phyloP scores from a whole-genome alignment of 2,797 vertebrate species.

The Sylvilagus floridanus region DNA sequence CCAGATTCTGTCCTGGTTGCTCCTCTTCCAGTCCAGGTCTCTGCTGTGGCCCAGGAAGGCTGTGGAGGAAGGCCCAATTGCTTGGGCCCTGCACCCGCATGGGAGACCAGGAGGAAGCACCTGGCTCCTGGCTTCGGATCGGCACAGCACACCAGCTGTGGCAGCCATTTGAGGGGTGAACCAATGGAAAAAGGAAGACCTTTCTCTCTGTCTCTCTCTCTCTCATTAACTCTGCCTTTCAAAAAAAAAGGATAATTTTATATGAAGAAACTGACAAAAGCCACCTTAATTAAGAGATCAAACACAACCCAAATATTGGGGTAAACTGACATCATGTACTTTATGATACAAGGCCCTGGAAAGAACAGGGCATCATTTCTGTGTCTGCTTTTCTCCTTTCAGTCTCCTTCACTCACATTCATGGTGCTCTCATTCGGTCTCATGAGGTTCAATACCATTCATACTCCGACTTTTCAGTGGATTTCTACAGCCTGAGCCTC shows the following conservation, averaged over 20 bases:
- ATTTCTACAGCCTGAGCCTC: background rate
- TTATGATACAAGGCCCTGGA: background rate
- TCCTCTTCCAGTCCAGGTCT: too few relatives aligned
- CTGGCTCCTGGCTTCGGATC: too few relatives aligned
- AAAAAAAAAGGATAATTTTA: background rate
- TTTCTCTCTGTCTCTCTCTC: too few relatives aligned
- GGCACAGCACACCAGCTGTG: too few relatives aligned
- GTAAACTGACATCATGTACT: background rate
- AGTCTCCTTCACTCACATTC: background rate
- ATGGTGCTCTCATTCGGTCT: background rate
- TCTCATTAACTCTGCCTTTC: too few relatives aligned
- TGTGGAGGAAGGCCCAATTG: too few relatives aligned
- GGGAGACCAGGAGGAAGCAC: too few relatives aligned
- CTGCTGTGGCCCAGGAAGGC: too few relatives aligned
- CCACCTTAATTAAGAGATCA: conserved; percentile 2
- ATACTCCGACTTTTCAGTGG: background rate
- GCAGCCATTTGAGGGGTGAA: too few relatives aligned
- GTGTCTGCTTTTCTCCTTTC: background rate
- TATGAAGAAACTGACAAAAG: background rate
- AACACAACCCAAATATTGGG: background rate
- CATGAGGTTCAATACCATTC: background rate
- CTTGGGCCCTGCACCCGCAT: too few relatives aligned
- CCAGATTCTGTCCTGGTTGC: too few relatives aligned
- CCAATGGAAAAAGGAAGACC: too few relatives aligned
- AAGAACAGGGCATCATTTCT: background rate